Evolutionary conservation across 2,888 invertebrate genomes (phyloP).

Genomic region (Callinectes sapidus): DNA sequence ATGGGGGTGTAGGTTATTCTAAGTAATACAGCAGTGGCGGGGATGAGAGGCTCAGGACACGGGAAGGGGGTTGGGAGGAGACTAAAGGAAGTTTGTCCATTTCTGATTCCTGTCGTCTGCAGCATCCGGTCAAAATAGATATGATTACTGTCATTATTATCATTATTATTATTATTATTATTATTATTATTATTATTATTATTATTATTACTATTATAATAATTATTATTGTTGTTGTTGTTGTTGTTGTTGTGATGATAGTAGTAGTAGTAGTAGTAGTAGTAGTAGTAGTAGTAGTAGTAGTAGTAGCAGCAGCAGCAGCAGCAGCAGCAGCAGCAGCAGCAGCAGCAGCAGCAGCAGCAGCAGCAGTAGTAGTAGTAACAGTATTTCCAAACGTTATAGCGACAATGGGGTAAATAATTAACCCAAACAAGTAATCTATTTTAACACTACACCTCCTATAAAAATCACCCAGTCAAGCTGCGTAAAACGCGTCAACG

Average conservation of each 20-base stretch:
- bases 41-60: too few species aligned
- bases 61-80: not conserved
- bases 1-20: not conserved
- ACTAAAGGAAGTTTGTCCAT: not conserved
- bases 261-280: not conserved
- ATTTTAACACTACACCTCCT: not conserved
- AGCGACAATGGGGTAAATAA: not conserved
- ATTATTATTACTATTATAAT: slow-evolving; percentile 26
- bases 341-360: not conserved
- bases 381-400: not conserved
- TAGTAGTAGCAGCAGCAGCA: not conserved
- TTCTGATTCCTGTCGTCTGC: not conserved
- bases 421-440: not conserved
- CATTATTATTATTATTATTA: not conserved
- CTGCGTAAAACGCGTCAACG: not conserved
- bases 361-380: not conserved
- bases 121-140: not conserved
- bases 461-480: not conserved
- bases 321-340: not conserved
- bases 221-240: not conserved
- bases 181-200: slow-evolving; percentile 20
- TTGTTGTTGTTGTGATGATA: not conserved
- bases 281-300: not conserved
- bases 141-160: not conserved
- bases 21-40: too few species aligned